Evolutionary conservation across 2,797 vertebrate species (phyloP).

Genomic region (Tapera naevia): DNA sequence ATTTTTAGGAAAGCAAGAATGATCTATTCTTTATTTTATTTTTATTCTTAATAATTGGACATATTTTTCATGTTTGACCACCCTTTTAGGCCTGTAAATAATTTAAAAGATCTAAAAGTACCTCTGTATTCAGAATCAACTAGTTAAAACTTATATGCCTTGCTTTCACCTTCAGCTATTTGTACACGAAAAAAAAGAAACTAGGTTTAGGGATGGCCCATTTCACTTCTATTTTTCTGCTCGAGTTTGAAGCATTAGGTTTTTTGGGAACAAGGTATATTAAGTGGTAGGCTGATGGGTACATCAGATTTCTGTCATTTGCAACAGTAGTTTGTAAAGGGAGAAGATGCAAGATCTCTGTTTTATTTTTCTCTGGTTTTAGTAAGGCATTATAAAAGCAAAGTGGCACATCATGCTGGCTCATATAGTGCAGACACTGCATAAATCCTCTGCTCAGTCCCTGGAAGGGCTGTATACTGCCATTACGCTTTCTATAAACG

Average conservation of each 20-base stretch:
- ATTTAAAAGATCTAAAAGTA: constrained; percentile 64
- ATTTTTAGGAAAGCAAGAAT: constrained; percentile 49
- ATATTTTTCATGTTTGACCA: constrained; percentile 58
- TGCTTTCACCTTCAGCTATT: constrained; percentile 40
- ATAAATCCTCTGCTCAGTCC: constrained; percentile 24
- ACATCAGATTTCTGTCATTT: neutral
- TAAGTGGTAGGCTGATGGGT: neutral
- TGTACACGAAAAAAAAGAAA: neutral
- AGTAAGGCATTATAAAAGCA: neutral
- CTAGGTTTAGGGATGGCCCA: constrained; percentile 1
- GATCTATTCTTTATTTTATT: constrained; percentile 49
- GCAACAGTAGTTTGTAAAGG: neutral
- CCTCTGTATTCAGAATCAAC: constrained; percentile 27
- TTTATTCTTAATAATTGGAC: constrained; percentile 54
- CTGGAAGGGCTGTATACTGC: constrained; percentile 13
- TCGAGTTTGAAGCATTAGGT: neutral
- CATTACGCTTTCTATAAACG: constrained; percentile 57
- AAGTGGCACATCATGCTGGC: constrained; percentile 14
- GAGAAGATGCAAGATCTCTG: neutral
- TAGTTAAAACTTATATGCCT: constrained; percentile 43
- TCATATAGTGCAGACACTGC: constrained; percentile 28
- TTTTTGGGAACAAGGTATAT: neutral
- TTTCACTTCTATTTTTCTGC: neutral
- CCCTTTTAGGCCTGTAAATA: constrained; percentile 61
- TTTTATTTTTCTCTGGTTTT: neutral